phyloP scores from a whole-genome alignment of 2,113 vertebrate species.

The Anolis carolinensis region DNA sequence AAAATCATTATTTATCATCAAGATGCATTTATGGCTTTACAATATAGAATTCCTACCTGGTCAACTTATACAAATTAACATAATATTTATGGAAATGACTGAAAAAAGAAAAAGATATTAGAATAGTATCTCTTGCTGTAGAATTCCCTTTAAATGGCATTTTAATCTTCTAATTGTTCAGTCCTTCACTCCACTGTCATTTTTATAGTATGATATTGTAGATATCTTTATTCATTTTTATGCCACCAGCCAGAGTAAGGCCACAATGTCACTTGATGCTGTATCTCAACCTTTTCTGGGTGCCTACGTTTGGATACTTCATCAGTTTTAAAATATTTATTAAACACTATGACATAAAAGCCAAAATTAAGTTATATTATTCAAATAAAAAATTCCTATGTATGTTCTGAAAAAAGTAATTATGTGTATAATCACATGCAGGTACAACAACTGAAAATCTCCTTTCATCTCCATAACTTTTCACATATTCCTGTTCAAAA shows the following conservation, averaged over 20 bases:
- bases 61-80: slow-evolving; percentile 48
- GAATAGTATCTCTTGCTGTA: slow-evolving; percentile 22
- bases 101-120: slow-evolving; percentile 9
- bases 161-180: slow-evolving; percentile 57
- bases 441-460: background rate
- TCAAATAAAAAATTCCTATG: background rate
- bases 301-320: background rate
- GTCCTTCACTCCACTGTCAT: slow-evolving; percentile 46
- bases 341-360: background rate
- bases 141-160: slow-evolving; percentile 11
- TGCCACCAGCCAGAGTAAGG: background rate
- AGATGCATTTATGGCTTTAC: slow-evolving; percentile 52
- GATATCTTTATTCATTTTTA: background rate
- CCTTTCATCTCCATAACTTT: background rate
- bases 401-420: background rate
- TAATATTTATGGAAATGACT: slow-evolving; percentile 50
- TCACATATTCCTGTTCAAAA: background rate
- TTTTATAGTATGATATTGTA: slow-evolving; percentile 21
- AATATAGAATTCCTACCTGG: slow-evolving; percentile 46
- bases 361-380: background rate
- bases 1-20: slow-evolving; percentile 46
- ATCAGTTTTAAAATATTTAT: background rate
- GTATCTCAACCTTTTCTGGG: background rate
- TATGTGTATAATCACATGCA: background rate
- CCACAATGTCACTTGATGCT: background rate